These are phyloP conservation scores for Alethe castanea DNA, from an alignment of 2,113 vertebrate genomes.

Conservation along the genomic window DNA sequence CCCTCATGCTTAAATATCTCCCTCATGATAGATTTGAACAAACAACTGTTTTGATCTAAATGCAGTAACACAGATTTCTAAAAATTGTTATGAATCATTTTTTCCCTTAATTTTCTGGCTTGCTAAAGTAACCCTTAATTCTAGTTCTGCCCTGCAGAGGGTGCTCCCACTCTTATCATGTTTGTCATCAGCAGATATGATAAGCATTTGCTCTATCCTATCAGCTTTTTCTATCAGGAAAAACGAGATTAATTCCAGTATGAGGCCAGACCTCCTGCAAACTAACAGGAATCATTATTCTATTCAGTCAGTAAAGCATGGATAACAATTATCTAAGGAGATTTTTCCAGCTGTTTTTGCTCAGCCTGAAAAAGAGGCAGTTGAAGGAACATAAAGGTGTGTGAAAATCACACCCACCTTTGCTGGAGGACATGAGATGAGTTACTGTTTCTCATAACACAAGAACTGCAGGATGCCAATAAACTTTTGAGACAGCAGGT, in stretches of 20 bases:
- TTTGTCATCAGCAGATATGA: background rate
- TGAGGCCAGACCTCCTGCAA: background rate
- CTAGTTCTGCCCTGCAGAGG: background rate
- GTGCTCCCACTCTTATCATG: background rate
- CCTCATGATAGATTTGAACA: background rate
- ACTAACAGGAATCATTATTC: background rate
- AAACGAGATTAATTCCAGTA: background rate
- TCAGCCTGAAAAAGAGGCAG: background rate
- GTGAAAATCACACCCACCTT: background rate
- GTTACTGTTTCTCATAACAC: background rate
- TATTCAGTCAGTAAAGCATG: background rate
- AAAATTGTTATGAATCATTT: background rate
- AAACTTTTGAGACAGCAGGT: background rate
- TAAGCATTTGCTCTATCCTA: background rate
- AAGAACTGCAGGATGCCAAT: background rate
- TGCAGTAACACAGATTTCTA: accelerated
- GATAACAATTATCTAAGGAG: background rate
- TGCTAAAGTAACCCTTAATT: background rate
- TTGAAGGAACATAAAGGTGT: background rate
- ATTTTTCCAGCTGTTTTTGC: background rate
- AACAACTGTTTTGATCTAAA: background rate
- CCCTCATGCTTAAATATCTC: background rate
- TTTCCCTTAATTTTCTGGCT: background rate
- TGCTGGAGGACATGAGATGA: background rate
- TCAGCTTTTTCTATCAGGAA: background rate